Base-by-base conservation (phyloP, 2,888 invertebrate species). In the Eupithecia subumbrata region DNA sequence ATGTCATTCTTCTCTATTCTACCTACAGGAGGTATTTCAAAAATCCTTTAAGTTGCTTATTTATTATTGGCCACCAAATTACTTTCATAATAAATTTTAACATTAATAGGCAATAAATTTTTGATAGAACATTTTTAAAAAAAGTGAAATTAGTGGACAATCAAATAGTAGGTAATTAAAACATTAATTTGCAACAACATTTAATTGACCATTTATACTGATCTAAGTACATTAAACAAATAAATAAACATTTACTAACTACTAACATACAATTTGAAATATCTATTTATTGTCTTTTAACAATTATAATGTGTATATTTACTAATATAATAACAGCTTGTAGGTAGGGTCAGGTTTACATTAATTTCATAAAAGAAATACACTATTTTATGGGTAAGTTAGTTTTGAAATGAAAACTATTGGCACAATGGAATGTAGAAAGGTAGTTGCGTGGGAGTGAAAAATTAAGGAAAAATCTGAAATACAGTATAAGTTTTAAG, bases 211-310 rank as follows among this genome's bases (percentile, higher is more conserved):
- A 5, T 67, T 90, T 92, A 73, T 90, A 91, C 82, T 86, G 82
- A 83, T 88, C 87, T 89, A 40, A 9, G 40, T 40, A 89, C 88
- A 88, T 85, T 82, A 84, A 87, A 85, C 86, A 82, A 83, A 75
- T 73, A 45, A 67, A 37, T 74, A 72, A 64, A 43, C 63, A 64
- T 69, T 75, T 67, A 40, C 67, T 75, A 78, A 64, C 71, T 73
- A 80, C 69, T 76, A n/a, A 60, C 60, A 64, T 77, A 76, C 63
- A 76, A 73, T 76, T 79, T 80, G 69, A 75, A 81, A 83, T 79
- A 83, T 78, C 83, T 90, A 90, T 85, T 92, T 92, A 92, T 92
- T 92, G 92, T 92, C 92, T 86, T 88, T 83, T 82, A 84, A 84
- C 79, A 83, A 84, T 83, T 52, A 25, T 9, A 67, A 5, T 40